Conservation (phyloP, 2,888 invertebrate species). For the Amorpha juglandis region DNA sequence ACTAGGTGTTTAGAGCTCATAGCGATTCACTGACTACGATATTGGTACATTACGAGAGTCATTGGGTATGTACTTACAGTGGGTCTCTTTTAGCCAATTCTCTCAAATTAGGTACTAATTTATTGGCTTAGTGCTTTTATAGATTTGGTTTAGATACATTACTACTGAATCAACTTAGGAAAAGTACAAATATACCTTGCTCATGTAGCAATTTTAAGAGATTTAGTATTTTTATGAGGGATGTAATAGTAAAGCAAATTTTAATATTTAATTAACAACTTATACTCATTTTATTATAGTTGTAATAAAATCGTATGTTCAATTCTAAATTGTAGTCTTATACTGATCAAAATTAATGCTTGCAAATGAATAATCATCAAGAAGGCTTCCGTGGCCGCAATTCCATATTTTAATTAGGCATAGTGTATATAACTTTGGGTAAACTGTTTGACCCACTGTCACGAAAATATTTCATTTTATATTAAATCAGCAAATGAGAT, state of each 20-base stretch:
- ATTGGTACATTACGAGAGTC: conserved; percentile 48
- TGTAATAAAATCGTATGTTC: conserved; percentile 60
- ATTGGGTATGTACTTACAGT: conserved; percentile 57
- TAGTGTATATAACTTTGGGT: conserved; percentile 40
- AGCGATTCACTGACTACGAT: conserved; percentile 49
- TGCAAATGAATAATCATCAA: conserved; percentile 53
- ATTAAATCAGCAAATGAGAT: conserved; percentile 75
- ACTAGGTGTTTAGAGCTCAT: conserved; percentile 33
- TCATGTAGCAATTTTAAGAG: conserved; percentile 76
- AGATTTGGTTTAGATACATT: conserved; percentile 47
- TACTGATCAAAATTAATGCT: conserved; percentile 58
- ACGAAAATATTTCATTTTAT: conserved; percentile 68
- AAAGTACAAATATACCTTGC: conserved; percentile 81
- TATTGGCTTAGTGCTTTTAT: conserved; percentile 60
- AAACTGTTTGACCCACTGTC: conserved; percentile 75
- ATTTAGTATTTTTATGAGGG: conserved; percentile 64
- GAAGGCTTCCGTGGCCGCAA: conserved; percentile 59
- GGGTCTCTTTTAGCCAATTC: conserved; percentile 62
- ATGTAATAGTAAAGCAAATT: conserved; percentile 55
- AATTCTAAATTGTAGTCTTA: conserved; percentile 52
- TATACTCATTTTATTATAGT: conserved; percentile 73
- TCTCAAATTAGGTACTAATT: conserved; percentile 63
- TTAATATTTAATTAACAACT: conserved; percentile 59
- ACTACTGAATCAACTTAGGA: conserved; percentile 56
- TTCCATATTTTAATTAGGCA: conserved; percentile 71